Base-by-base conservation (phyloP, 2,888 invertebrate species). In the Lithophane socia region DNA sequence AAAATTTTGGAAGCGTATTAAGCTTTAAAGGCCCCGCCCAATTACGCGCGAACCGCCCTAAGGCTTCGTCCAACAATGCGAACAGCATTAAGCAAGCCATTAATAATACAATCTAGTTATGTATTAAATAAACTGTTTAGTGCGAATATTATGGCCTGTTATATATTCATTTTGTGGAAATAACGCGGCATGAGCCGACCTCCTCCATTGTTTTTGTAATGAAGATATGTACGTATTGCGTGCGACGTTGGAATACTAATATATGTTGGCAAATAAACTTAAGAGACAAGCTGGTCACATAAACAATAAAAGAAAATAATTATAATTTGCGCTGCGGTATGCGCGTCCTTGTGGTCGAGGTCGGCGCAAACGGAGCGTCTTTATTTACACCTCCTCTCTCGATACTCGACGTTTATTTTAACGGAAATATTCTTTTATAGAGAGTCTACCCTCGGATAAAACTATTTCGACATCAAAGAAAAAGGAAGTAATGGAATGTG, bases 221-320 rank as follows among this genome's bases (percentile, higher is more conserved):
- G 81, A 82, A 85, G 77, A 90, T 87, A 90, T 89, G 90, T 90
- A 87, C 87, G 86, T 82, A 82, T 82, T 80, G 83, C 88, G 85
- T 79, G 84, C 90, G 84, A 73, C 75, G 79, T 67, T 77, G 58
- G 92, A 90, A 92, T 92, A 92, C 89, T 91, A 92, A 92, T 91
- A 86, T 84, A 86, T 86, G 83, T 87, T 81, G 61, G 86, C 80
- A 88, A 89, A 90, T 90, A 90, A 88, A 80, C 42, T 70, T n/a
- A 66, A 87, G 84, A 89, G 82, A 87, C 87, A 85, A 85, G 54
- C 79, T 84, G 79, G 79, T 82, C 80, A 75, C 80, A 87, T 84
- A 89, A 82, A 83, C 75, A 82, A 87, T 82, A 85, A 82, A 87
- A 82, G 75, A 82, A 85, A 80, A 87, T 84, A 79, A 83, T 88